Percentiles rank a stretch among this genome's conserved stretches.
Conservation (phyloP, 2,888 invertebrate species). For the Prosapia bicincta region DNA sequence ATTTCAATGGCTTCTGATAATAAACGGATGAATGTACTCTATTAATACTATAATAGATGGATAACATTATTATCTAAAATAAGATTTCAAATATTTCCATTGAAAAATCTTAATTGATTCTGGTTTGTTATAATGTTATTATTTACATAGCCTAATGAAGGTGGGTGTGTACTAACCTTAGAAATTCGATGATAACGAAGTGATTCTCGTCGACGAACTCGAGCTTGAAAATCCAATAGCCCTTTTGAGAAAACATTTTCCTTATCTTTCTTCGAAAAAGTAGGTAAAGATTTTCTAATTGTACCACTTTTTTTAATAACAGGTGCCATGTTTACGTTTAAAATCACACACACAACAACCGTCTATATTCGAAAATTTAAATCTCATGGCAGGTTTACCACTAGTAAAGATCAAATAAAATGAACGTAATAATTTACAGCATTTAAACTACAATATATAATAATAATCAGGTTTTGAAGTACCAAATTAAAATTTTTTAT, state of each 20-base stretch:
- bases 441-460: too few species aligned
- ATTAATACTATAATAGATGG: too few species aligned
- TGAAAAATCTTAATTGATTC: too few species aligned
- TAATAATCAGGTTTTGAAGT: too few species aligned
- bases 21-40: too few species aligned
- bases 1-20: too few species aligned
- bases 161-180: background rate
- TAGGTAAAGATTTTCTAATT: conserved; percentile 12
- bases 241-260: conserved; percentile 10
- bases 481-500: too few species aligned
- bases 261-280: conserved; percentile 5
- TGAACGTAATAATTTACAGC: too few species aligned
- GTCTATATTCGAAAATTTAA: background rate
- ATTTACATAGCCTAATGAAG: background rate
- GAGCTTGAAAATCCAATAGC: conserved; percentile 5
- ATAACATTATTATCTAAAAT: too few species aligned
- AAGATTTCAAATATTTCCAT: too few species aligned
- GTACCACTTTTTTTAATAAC: conserved; percentile 1
- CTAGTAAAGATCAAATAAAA: background rate
- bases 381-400: background rate
- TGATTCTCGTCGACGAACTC: conserved; percentile 13
- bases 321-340: conserved; percentile 9
- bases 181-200: conserved; percentile 4
- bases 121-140: too few species aligned
- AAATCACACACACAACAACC: background rate